A percentile compares a stretch with the other conserved stretches of the same genome.
Conservation (phyloP, 2,888 invertebrate genomes). For the Apoderus coryli region DNA sequence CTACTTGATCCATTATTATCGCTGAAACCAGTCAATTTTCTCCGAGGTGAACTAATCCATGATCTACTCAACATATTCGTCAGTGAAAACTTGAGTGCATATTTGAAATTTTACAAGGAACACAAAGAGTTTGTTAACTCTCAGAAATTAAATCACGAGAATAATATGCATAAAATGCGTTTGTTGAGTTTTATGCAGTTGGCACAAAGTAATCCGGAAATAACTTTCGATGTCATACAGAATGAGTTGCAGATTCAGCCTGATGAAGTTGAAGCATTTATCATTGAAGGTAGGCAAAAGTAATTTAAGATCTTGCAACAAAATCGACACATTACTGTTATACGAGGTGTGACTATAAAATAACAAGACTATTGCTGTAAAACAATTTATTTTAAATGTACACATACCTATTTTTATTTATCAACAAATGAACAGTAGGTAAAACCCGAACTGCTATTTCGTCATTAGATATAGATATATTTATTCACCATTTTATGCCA, state of each 20-base stretch:
- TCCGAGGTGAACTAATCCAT: constrained; percentile 91
- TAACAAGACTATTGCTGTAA: no score
- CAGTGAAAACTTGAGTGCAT: constrained; percentile 82
- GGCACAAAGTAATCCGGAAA: constrained; percentile 85
- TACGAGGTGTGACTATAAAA: no score
- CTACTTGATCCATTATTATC: constrained; percentile 86
- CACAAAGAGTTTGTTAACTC: constrained; percentile 83
- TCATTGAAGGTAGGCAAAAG: constrained; percentile 83
- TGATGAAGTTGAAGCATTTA: constrained; percentile 87
- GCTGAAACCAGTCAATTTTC: constrained; percentile 85
- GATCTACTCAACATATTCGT: constrained; percentile 91
- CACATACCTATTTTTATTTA: no score
- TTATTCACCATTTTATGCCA: no score
- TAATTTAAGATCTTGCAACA: no score
- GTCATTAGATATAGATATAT: no score
- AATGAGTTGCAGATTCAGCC: constrained; percentile 75
- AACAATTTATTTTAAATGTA: no score
- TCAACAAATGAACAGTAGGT: no score
- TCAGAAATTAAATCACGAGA: constrained; percentile 79
- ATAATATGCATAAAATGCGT: constrained; percentile 94
- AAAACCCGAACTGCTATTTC: no score
- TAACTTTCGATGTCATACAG: constrained; percentile 80
- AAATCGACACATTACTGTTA: no score
- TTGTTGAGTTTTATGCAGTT: constrained; percentile 94
- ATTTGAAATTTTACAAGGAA: constrained; percentile 80